Evolutionary conservation across 2,888 invertebrate genomes (phyloP), one percentile per base, ranked within the genome.

Genomic region (Listrodromus nycthemerus): DNA sequence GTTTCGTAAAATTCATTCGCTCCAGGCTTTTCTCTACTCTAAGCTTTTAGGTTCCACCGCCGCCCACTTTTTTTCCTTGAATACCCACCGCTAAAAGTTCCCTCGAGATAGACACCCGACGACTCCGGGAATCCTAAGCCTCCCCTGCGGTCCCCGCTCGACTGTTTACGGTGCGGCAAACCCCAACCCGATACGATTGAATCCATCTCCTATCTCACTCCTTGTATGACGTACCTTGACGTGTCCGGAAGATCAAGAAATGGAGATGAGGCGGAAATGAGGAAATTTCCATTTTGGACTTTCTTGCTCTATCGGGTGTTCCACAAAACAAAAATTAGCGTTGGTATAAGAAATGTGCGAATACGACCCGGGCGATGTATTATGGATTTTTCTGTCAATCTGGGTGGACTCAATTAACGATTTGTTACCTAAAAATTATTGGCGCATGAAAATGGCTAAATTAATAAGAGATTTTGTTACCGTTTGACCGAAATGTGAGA

Each of bases 1-100:
- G 83, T 85, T 77, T 70, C 70, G 71, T 71, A 79, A 83, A 87
- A 88, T 85, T 80, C 79, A 77, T 84, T 82, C 75, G 33, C 76
- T 77, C 66, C 66, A 50, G 13, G 66, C 69, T 74, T 66, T 65
- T 50, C 41, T 16, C 41, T 16, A 33, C 63, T 80, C 45, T 19
- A 13, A 41, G 61, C 63, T 71, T 83, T 70, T 67, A 55, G 55
- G 24, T 27, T 19, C 30, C 45, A 8, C 8, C 37, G 37, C 30
- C 45, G 30, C 65, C 16, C 13, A 21, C 63, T 52, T 24, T 41
- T 67, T 63, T 61, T 66, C 41, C 61, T 66, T 19, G 55, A 30
- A 27, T 30, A 21, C 41, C 19, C 13, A 0, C n/a, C 50, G 24
- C 19, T 50, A 24, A 63, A 69, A 67, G 37, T 52, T 66, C 75